Evolutionary conservation across 1,140 invertebrate species (phyloP), one percentile per base, ranked within the genome.

Genomic region (Drosophila kepulauana): DNA sequence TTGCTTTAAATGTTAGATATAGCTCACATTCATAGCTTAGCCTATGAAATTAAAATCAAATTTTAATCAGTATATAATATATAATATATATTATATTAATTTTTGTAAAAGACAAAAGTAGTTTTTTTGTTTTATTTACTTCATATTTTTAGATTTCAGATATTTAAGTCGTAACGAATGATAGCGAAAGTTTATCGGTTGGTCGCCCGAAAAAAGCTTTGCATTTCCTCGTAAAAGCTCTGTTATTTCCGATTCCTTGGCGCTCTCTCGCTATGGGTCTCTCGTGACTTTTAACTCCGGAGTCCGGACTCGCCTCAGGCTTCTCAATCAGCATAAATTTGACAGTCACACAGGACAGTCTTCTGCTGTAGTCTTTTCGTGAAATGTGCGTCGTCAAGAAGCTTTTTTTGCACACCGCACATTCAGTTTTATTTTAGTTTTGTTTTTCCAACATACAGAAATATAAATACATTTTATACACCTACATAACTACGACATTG

Each of bases 361-460:
- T 88, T 88, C 84, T 85, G 84, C 75, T 74, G 85, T 79, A 75
- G 81, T 89, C 78, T 78, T 89, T 80, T 79, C 72, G 85, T 89
- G 86, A 78, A 81, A 89, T 89, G 85, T 89, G 81, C 72, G 72
- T 85, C 80, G 70, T 79, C 79, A 67, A 82, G 69, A 69, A 88
- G 81, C 70, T 56, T 65, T 72, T 78, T 79, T 73, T 78, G 80
- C 85, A 84, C 84, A 64, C 70, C 63, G 66, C 79, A 79, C 70
- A 74, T 84, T 88, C 63, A 84, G 80, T 88, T 88, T 75, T 68
- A 88, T 88, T 79, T 76, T 66, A 77, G 70, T 78, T 82, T 86
- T 20, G 20, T 20, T 20, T 81, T 48, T 52, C 76, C 52, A 77
- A 74, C 68, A 72, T 63, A 59, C 64, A 67, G 46, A 62, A 35